Percentiles rank a stretch among this genome's conserved stretches.
phyloP scores from a whole-genome alignment of 2,797 vertebrate species.

The Sphaeramia orbicularis region DNA sequence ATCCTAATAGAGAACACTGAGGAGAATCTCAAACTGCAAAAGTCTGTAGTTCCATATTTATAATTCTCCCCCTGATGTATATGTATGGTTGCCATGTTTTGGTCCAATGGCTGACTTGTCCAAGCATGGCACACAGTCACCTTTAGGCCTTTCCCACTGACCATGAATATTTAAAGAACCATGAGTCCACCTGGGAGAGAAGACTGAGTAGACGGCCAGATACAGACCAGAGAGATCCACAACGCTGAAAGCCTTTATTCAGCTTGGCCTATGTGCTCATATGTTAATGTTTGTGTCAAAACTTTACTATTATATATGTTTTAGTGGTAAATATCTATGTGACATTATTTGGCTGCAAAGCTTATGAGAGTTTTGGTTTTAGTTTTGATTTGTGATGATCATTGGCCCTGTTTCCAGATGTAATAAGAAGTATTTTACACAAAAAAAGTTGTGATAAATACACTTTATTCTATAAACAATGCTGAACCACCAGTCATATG shows the following conservation, averaged over 20 bases:
- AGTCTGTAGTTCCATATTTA: constrained; percentile 36
- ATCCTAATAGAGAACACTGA: neutral
- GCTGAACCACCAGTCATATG: too few relatives aligned
- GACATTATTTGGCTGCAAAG: too few relatives aligned
- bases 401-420: too few relatives aligned
- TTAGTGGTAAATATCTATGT: too few relatives aligned
- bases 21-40: constrained; percentile 11
- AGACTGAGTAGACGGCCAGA: constrained; percentile 9
- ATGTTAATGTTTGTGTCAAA: neutral
- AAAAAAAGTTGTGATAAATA: too few relatives aligned
- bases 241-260: constrained; percentile 30
- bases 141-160: constrained; percentile 23
- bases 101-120: constrained; percentile 21
- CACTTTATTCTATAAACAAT: too few relatives aligned
- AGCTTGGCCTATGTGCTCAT: neutral
- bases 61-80: constrained; percentile 31
- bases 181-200: constrained; percentile 10
- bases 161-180: constrained; percentile 53
- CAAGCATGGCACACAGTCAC: constrained; percentile 35
- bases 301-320: too few relatives aligned
- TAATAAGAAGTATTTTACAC: too few relatives aligned
- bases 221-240: constrained; percentile 5
- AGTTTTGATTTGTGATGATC: too few relatives aligned
- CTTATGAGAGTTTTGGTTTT: too few relatives aligned
- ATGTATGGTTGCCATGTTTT: constrained; percentile 43